Conservation (phyloP, 1,140 invertebrate species). For the Nilaparvata lugens region DNA sequence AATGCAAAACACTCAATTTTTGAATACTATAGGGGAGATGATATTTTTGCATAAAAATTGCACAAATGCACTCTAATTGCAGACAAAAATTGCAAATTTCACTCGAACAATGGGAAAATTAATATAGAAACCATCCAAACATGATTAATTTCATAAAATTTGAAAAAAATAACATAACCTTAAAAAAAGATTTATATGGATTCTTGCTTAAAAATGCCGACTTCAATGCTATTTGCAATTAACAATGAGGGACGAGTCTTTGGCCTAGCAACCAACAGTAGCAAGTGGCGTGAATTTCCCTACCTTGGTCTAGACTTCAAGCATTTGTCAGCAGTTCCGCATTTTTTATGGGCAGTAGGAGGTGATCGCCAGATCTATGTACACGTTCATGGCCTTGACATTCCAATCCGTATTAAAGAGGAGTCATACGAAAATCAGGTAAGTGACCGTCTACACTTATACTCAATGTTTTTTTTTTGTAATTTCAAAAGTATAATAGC, state of each 20-base stretch:
- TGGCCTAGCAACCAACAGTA: constrained; percentile 63
- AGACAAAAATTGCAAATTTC: no score
- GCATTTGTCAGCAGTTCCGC: constrained; percentile 68
- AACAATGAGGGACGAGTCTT: constrained; percentile 82
- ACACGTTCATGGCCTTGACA: constrained; percentile 76
- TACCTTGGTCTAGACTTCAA: constrained; percentile 80
- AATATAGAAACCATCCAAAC: no score
- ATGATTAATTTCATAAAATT: no score
- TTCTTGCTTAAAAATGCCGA: constrained; percentile 41
- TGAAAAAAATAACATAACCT: no score
- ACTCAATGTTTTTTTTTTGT: not conserved
- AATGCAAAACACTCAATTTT: no score
- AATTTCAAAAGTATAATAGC: no score
- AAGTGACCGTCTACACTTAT: constrained; percentile 12
- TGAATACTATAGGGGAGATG: no score
- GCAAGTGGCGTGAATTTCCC: constrained; percentile 74
- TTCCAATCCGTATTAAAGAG: constrained; percentile 81
- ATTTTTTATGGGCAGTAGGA: constrained; percentile 84
- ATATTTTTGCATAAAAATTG: no score
- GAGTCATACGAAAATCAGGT: constrained; percentile 89
- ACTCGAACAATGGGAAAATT: no score
- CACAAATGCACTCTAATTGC: no score
- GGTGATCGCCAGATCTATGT: constrained; percentile 87
- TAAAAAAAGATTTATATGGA: no score
- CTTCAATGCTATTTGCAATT: constrained; percentile 69